Evolutionary conservation across 2,113 vertebrate species (phyloP).

Genomic region (Diadophis punctatus): DNA sequence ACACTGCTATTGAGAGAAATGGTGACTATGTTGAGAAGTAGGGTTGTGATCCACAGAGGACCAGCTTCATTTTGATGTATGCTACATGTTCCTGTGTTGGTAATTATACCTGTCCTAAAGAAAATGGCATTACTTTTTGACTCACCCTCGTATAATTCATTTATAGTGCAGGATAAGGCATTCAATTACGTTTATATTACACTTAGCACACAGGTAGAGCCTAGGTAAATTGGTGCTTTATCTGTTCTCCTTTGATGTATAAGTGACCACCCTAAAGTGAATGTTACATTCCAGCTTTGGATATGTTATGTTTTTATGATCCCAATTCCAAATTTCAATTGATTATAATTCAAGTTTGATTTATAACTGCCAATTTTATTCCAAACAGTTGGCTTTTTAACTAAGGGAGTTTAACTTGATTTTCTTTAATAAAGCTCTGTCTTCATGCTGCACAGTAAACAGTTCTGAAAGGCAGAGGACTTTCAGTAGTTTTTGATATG

Average conservation of each 20-base stretch:
- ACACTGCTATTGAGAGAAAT: too few relatives aligned
- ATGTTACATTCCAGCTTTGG: background rate
- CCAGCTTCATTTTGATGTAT: too few relatives aligned
- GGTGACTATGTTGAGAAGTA: too few relatives aligned
- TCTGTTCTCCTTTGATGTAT: background rate
- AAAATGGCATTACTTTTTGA: too few relatives aligned
- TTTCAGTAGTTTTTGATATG: background rate
- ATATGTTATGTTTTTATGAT: background rate
- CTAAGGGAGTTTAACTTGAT: background rate
- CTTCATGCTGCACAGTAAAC: background rate
- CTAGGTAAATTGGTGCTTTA: background rate
- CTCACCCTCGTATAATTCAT: too few relatives aligned
- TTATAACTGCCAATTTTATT: background rate
- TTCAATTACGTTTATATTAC: background rate
- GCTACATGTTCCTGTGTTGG: too few relatives aligned
- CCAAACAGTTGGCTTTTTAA: background rate
- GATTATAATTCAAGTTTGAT: background rate
- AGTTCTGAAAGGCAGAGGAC: background rate
- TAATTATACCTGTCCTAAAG: too few relatives aligned
- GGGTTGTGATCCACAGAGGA: too few relatives aligned
- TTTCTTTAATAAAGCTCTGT: background rate
- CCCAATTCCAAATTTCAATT: background rate
- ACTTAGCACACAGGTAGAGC: background rate
- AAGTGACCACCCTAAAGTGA: background rate
- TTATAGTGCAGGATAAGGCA: background rate